Conservation (phyloP, 2,113 vertebrate genomes). For the Muntiacus muntjak region DNA sequence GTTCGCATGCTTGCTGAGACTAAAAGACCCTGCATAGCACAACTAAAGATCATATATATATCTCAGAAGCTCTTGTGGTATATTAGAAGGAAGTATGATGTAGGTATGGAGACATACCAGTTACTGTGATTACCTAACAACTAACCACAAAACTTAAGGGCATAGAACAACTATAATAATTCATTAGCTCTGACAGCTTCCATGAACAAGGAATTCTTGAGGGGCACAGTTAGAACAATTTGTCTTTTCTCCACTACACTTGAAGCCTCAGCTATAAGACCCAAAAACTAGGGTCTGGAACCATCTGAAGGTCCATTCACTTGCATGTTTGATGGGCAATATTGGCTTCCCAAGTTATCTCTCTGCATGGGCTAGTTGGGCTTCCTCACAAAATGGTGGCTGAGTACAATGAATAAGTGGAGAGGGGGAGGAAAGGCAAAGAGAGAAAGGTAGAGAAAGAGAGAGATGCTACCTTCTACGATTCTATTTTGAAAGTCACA, state of each 20-base stretch:
- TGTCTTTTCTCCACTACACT: not conserved
- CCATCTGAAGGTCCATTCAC: not conserved
- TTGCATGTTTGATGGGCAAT: not conserved
- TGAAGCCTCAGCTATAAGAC: not conserved
- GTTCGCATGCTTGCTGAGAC: not conserved
- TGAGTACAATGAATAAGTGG: not conserved
- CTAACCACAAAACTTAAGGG: not conserved
- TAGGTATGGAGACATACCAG: not conserved
- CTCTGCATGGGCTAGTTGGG: not conserved
- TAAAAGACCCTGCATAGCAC: rapidly evolving
- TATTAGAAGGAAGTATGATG: not conserved
- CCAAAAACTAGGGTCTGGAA: not conserved
- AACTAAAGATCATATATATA: not conserved
- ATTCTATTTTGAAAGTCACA: not conserved
- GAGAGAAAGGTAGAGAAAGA: not conserved
- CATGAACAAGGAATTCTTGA: not conserved
- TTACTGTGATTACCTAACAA: not conserved
- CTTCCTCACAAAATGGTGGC: not conserved
- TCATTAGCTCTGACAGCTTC: not conserved
- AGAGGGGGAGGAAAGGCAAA: not conserved
- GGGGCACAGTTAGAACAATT: not conserved
- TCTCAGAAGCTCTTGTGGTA: not conserved
- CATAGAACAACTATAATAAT: not conserved
- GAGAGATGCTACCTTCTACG: not conserved
- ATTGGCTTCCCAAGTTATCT: not conserved